These are phyloP conservation scores for Ypsolopha sequella DNA, from an alignment of 2,888 invertebrate species.

Conservation along the genomic window DNA sequence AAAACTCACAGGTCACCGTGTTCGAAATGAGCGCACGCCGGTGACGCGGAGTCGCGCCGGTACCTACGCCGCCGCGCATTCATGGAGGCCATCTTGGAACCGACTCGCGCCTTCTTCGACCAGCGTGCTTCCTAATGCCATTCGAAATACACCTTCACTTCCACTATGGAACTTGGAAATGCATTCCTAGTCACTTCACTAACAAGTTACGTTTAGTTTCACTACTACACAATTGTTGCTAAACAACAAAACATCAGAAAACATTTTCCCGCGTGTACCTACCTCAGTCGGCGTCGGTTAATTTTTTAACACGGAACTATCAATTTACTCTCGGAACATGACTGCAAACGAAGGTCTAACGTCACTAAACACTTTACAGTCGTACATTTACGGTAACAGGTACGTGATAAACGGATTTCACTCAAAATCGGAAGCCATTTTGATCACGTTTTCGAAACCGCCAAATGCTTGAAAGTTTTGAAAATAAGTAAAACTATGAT, in stretches of 20 bases:
- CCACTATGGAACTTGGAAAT: not conserved
- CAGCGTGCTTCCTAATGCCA: constrained; percentile 41
- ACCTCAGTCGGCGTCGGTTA: constrained; percentile 30
- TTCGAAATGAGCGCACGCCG: constrained; percentile 40
- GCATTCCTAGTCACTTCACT: not conserved
- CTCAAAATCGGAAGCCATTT: constrained; percentile 68
- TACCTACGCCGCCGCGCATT: constrained; percentile 45
- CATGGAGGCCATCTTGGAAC: constrained; percentile 10
- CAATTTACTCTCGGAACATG: constrained; percentile 9
- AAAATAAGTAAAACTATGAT: constrained; percentile 11
- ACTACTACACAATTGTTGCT: not conserved
- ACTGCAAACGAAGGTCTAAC: not conserved
- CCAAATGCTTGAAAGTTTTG: constrained; percentile 32
- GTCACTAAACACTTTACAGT: not conserved
- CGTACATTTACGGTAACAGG: constrained; percentile 6
- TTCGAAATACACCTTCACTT: not conserved
- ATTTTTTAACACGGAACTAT: constrained; percentile 30
- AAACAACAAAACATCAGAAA: constrained; percentile 9
- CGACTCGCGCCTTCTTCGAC: constrained; percentile 35
- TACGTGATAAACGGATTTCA: constrained; percentile 28
- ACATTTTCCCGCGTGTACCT: constrained; percentile 55
- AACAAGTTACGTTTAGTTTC: not conserved
- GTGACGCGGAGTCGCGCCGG: constrained; percentile 24
- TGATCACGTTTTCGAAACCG: constrained; percentile 63
- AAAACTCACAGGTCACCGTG: constrained; percentile 34